phyloP scores from a whole-genome alignment of 1,140 invertebrate genomes.

The Macrotrachela quadricornifera region DNA sequence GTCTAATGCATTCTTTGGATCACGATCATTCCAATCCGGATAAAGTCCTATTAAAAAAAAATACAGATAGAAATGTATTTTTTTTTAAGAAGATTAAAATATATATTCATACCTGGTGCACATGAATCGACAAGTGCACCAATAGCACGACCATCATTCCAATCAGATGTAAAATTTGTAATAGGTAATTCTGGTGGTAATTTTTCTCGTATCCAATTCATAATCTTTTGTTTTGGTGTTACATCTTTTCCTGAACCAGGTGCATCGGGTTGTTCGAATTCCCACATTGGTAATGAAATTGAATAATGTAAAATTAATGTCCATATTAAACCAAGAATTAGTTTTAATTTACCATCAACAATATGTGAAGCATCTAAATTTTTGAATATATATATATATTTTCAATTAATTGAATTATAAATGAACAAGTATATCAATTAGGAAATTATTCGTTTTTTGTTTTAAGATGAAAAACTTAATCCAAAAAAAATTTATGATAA shows the following conservation, averaged over 20 bases:
- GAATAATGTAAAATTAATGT: slow-evolving; percentile 83
- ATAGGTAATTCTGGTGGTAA: slow-evolving; percentile 53
- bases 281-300: slow-evolving; percentile 81
- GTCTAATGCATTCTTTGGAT: slow-evolving; percentile 50
- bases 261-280: slow-evolving; percentile 39
- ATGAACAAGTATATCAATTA: too few relatives aligned
- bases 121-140: slow-evolving; percentile 72
- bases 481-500: too few relatives aligned
- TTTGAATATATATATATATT: too few relatives aligned
- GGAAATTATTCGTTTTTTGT: too few relatives aligned
- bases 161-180: slow-evolving; percentile 73
- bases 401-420: too few relatives aligned
- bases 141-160: slow-evolving; percentile 72
- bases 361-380: slow-evolving; percentile 63
- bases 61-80: slow-evolving; percentile 13
- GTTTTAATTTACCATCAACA: slow-evolving; percentile 69
- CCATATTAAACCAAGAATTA: slow-evolving; percentile 83
- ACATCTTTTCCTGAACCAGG: slow-evolving; percentile 16
- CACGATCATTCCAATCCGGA: slow-evolving; percentile 61
- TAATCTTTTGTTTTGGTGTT: slow-evolving; percentile 63
- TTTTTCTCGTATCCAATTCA: slow-evolving; percentile 70
- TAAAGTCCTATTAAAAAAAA: slow-evolving; percentile 35
- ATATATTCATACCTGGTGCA: slow-evolving; percentile 41
- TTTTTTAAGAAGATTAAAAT: not conserved
- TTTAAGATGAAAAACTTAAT: too few relatives aligned